Evolutionary conservation across 2,797 vertebrate species (phyloP).

Genomic region (Rhincodon typus): DNA sequence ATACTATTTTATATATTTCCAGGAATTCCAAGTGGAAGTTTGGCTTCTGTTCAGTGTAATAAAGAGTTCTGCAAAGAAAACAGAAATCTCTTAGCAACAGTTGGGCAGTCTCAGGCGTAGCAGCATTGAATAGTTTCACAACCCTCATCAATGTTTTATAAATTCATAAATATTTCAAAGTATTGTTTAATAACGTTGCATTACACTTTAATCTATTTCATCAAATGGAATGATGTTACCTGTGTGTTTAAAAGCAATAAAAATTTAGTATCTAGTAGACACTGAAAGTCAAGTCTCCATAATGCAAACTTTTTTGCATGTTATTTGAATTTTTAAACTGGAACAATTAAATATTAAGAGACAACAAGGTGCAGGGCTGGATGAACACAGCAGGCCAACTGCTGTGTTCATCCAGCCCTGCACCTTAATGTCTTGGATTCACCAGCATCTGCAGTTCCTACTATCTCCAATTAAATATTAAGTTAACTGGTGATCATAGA

Average conservation of each 20-base stretch:
- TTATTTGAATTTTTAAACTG: neutral
- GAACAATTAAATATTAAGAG: no score
- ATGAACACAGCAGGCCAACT: no score
- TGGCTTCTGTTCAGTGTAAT: no score
- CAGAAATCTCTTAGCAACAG: neutral
- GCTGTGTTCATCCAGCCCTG: no score
- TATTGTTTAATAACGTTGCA: neutral
- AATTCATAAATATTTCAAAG: neutral
- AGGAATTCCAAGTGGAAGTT: no score
- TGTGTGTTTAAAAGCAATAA: neutral
- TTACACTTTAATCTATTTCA: constrained; percentile 8
- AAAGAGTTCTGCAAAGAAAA: constrained; percentile 25
- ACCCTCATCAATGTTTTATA: constrained; percentile 6
- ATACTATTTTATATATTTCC: neutral
- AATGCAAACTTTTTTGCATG: neutral
- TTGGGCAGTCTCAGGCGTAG: neutral
- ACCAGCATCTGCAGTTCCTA: no score
- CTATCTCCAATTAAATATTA: no score
- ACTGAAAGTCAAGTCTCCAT: neutral
- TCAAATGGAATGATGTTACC: neutral
- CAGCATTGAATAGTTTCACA: neutral
- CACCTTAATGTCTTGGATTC: no score
- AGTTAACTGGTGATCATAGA: no score
- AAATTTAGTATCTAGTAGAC: neutral
- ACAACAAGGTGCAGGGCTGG: no score